Evolutionary conservation across 2,888 invertebrate species (phyloP), one percentile per base, ranked within the genome.

Genomic region (Eurytoma californica): DNA sequence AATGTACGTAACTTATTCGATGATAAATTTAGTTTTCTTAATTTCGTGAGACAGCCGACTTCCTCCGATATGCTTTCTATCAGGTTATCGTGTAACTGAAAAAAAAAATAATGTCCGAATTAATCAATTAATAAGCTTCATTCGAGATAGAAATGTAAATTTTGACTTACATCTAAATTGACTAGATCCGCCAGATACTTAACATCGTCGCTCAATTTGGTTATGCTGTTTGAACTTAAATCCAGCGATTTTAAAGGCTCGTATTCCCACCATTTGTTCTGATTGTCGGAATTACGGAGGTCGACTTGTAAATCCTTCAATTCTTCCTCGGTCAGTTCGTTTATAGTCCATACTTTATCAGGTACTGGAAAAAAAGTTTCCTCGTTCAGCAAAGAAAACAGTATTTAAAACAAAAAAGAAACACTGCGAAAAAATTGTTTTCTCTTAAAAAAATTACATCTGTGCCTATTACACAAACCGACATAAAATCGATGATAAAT

Each of bases 51-150:
- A 80, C 92, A 92, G 61, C 95, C 95, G 85, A 97, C 92, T 90
- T 95, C 94, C 53, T 92, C 87, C 9, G 97, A 97, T 82, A 97
- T 89, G 69, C 90, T 91, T 83, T 92, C 92, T 86, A 98, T 90
- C 66, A 94, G 93, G 92, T 98, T 97, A 90, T 97, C 95, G 91
- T 97, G 96, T 68, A 97, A 91, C 97, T 97, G 89, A 63, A 90
- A 88, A 72, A 72, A 77, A 70, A 49, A 68, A 65, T 60, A 69
- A 58, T 18, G 14, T 49, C 12, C 14, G 51, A 18, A 58, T 3
- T 24, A 5, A 60, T 20, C 13, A 24, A 24, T 20, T 60, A 28
- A 60, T 7, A 14, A 13, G 13, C 3, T 14, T 60, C 30, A 12
- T n/a, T 47, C 2, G 47, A 7, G 18, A 13, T 7, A 63, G 4